Evolutionary conservation across 2,888 invertebrate genomes (phyloP).

Genomic region (Molorchus minor): DNA sequence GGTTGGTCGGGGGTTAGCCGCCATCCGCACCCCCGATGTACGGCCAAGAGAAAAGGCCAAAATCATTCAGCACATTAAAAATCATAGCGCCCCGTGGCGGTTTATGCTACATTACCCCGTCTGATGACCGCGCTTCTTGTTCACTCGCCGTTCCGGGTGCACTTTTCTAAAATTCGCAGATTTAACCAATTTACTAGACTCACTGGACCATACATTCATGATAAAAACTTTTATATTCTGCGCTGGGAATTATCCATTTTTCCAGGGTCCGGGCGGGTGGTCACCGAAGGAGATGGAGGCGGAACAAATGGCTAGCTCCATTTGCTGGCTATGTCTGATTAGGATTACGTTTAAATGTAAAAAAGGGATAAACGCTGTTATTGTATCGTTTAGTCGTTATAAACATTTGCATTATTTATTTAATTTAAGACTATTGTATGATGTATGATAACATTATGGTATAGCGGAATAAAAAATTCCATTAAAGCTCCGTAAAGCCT

Average conservation of each 20-base stretch:
- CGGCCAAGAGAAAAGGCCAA: conserved; percentile 32
- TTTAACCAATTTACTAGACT: conserved; percentile 45
- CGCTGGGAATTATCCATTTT: conserved; percentile 15
- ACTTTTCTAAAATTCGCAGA: conserved; percentile 49
- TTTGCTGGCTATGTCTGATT: no score
- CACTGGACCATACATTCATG: conserved; percentile 32
- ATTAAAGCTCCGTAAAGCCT: no score
- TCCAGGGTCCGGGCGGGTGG: not conserved
- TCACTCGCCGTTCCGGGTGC: conserved; percentile 42
- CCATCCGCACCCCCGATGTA: conserved; percentile 29
- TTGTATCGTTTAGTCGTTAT: no score
- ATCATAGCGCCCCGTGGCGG: conserved; percentile 58
- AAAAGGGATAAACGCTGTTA: no score
- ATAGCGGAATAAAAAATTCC: no score
- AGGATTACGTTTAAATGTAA: no score
- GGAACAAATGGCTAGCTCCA: no score
- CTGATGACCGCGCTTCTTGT: conserved; percentile 50
- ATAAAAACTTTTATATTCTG: conserved; percentile 21
- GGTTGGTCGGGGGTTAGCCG: no score
- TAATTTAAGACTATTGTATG: no score
- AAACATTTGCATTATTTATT: no score
- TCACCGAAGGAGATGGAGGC: not conserved
- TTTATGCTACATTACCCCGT: conserved; percentile 59
- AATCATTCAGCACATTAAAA: conserved; percentile 58
- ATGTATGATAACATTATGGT: no score